Base-by-base conservation (phyloP, 2,888 invertebrate genomes). In the Monochamus alternatus region DNA sequence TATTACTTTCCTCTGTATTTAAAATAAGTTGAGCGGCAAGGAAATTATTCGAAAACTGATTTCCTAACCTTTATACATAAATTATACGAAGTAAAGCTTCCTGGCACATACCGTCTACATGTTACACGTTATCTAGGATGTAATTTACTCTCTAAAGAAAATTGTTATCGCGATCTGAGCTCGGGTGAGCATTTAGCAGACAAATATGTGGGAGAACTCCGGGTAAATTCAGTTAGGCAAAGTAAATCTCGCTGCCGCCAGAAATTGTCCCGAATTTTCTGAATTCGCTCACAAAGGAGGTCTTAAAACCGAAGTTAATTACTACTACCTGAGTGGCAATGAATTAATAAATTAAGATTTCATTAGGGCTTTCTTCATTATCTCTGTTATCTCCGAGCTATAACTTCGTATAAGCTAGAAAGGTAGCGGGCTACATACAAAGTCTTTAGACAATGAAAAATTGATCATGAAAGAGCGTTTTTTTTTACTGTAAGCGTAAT, bases 141-240 rank as follows among this genome's bases (percentile, higher is more conserved):
- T 38, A 38, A 38, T n/a, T 51, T 51, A n/a, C n/a, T n/a, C 51
- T 51, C 51, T 51, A 51, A n/a, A 51, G 51, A 51, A 51, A 51
- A 51, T 51, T 51, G 51, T 51, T 51, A 51, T 51, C 51, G 5
- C 51, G n/a, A 51, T 51, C 12, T 51, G n/a, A 51, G 51, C n/a
- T 4, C 10, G 3, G 51, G 12, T 51, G 51, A 38, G 38, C 38
- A 38, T 38, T 38, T 7, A 55, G 55, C 55, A 14, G n/a, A 55
- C 55, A 55, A 55, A 55, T 14, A 55, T 55, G 55, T 22, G n/a
- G n/a, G n/a, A 22, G 55, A 55, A 22, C 14, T 55, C 22, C 7
- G 47, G 5, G 47, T 55, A 55, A 55, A 55, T 55, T 55, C n/a
- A 55, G 55, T 55, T 55, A 22, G 22, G n/a, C 12, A 47, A 47